Percentiles rank a stretch among this genome's conserved stretches.
Evolutionary conservation across 2,888 invertebrate species (phyloP).

Genomic region (Callyntrura sp.): DNA sequence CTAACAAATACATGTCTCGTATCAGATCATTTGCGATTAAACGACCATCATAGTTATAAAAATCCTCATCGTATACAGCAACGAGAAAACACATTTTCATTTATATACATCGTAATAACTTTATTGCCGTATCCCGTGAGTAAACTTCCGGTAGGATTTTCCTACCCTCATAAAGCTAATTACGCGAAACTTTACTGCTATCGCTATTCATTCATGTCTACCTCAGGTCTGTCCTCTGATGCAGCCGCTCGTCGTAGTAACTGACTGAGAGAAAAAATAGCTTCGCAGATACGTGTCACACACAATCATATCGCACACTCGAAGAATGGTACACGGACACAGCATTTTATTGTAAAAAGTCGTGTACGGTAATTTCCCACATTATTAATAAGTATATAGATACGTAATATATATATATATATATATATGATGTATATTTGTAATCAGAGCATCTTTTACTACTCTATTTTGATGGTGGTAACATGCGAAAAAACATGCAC

Average conservation of each 20-base stretch:
- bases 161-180: conserved; percentile 48
- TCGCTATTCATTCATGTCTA: background rate
- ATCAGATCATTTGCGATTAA: background rate
- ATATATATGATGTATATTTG: background rate
- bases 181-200: background rate
- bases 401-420: background rate
- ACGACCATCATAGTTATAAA: conserved; percentile 5
- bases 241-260: background rate
- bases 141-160: conserved; percentile 47
- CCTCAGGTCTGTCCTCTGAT: background rate
- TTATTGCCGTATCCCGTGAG: conserved; percentile 55
- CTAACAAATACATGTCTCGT: conserved; percentile 4
- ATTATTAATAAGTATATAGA: no score
- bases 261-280: conserved; percentile 21
- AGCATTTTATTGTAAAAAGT: no score
- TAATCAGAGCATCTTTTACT: conserved; percentile 30
- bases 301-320: conserved; percentile 27
- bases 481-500: conserved; percentile 29
- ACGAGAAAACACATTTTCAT: conserved; percentile 26
- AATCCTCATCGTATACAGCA: background rate
- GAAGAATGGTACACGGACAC: no score
- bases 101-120: background rate
- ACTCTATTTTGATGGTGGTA: conserved; percentile 49
- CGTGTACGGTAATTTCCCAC: conserved; percentile 46
- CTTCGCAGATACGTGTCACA: background rate